These are phyloP conservation scores for Cheilosia urbana DNA, from an alignment of 2,888 invertebrate genomes.

Conservation along the genomic window DNA sequence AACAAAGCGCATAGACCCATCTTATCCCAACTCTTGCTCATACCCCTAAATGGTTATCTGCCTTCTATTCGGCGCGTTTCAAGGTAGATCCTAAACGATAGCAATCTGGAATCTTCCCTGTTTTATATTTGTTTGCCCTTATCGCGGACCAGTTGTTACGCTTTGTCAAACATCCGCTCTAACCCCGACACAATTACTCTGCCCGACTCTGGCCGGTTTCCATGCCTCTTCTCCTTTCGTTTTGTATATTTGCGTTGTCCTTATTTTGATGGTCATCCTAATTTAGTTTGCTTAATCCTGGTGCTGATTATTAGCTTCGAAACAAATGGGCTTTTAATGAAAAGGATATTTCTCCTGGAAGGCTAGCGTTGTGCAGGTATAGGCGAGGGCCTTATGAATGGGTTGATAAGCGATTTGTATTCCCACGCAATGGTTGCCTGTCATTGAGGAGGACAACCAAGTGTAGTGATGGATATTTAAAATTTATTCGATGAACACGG, in stretches of 20 bases:
- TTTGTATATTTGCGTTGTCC: conserved; percentile 29
- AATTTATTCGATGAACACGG: conserved; percentile 7
- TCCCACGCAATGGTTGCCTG: conserved; percentile 10
- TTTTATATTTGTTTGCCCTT: conserved; percentile 48
- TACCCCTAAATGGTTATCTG: conserved; percentile 3
- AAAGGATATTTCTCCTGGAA: conserved; percentile 56
- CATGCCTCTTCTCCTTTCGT: background rate
- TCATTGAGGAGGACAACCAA: conserved; percentile 35
- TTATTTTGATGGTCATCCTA: conserved; percentile 72
- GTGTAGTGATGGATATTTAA: conserved; percentile 27
- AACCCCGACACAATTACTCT: conserved; percentile 23
- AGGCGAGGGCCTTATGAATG: conserved; percentile 22
- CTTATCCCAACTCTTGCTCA: conserved; percentile 42
- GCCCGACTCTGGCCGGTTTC: background rate
- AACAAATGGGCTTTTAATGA: conserved; percentile 73
- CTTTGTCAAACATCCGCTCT: conserved; percentile 50
- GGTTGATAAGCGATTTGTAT: conserved; percentile 54
- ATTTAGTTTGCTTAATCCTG: conserved; percentile 72
- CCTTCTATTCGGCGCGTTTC: conserved; percentile 1
- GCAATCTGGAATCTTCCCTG: conserved; percentile 43
- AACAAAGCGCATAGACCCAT: conserved; percentile 58
- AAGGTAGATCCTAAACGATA: conserved; percentile 67
- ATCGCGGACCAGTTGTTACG: conserved; percentile 52
- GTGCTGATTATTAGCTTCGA: conserved; percentile 70
- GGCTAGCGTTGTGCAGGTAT: background rate